A percentile compares a stretch with the other conserved stretches of the same genome.
These are phyloP conservation scores for Tiliacea citrago DNA, from an alignment of 2,888 invertebrate genomes.

Conservation along the genomic window DNA sequence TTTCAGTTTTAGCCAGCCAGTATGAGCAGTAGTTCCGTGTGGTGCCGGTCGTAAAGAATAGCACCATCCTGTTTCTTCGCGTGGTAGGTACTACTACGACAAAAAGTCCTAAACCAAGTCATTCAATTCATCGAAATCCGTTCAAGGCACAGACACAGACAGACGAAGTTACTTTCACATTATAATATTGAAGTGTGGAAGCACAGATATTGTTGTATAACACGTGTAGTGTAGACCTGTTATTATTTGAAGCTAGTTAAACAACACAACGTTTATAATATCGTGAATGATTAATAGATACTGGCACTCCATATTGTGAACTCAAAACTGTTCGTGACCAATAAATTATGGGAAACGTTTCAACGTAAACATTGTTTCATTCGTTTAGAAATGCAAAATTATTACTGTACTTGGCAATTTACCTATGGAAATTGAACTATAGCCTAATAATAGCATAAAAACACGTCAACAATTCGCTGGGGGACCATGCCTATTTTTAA, in stretches of 20 bases:
- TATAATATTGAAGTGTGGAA: no score
- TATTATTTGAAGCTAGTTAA: background rate
- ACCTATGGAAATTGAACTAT: conserved; percentile 21
- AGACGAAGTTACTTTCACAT: no score
- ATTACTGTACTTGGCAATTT: background rate
- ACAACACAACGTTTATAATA: no score
- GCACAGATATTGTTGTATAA: background rate
- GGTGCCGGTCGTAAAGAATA: no score
- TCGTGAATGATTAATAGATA: background rate
- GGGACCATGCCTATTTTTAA: conserved; percentile 27
- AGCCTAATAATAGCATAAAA: conserved; percentile 1
- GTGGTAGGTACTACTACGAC: no score
- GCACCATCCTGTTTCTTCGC: no score
- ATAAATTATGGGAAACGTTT: background rate
- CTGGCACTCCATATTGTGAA: background rate
- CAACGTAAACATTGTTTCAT: conserved; percentile 23
- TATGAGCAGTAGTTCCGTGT: no score
- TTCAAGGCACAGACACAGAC: no score
- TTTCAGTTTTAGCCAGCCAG: no score
- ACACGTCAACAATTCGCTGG: conserved; percentile 5
- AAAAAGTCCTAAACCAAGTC: no score
- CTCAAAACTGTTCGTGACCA: conserved; percentile 15
- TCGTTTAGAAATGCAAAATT: conserved; percentile 4
- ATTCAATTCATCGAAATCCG: no score
- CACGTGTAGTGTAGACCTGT: background rate